Conservation (phyloP, 23 tunicate genomes). For the Ascidia mentula region DNA sequence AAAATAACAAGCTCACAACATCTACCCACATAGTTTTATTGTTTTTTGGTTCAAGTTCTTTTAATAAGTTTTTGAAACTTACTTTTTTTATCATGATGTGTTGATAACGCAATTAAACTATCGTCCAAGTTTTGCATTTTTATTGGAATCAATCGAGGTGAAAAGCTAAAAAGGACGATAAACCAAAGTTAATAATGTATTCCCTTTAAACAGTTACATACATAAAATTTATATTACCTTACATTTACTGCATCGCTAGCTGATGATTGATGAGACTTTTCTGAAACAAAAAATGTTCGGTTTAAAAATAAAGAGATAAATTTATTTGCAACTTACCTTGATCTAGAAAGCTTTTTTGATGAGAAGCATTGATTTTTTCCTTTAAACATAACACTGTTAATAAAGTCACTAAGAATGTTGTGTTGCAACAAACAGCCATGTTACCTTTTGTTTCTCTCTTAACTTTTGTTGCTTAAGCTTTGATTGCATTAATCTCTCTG, state of each 20-base stretch:
- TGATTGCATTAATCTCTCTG: slow-evolving; percentile 26
- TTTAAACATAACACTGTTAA: not conserved
- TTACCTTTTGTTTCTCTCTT: slow-evolving; percentile 8
- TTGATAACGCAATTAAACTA: not conserved
- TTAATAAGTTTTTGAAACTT: not conserved
- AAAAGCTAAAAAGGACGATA: not conserved
- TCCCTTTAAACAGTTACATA: not conserved
- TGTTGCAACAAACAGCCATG: not conserved
- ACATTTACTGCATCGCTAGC: not conserved
- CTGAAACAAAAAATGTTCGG: not conserved
- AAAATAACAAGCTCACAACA: not conserved
- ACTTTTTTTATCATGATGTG: not conserved
- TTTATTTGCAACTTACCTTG: not conserved
- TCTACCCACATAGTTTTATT: not conserved
- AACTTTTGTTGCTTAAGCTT: slow-evolving; percentile 29
- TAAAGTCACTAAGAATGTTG: not conserved
- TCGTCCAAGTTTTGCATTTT: not conserved
- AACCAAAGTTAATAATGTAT: not conserved
- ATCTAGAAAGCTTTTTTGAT: not conserved
- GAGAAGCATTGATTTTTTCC: not conserved
- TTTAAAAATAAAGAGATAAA: not conserved
- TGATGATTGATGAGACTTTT: not conserved
- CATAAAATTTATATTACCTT: too few relatives aligned
- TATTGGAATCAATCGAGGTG: not conserved
- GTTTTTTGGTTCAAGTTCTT: not conserved